Conservation (phyloP, 53 echinoderm and acorn worm genomes). For the Echinometra lucunter region DNA sequence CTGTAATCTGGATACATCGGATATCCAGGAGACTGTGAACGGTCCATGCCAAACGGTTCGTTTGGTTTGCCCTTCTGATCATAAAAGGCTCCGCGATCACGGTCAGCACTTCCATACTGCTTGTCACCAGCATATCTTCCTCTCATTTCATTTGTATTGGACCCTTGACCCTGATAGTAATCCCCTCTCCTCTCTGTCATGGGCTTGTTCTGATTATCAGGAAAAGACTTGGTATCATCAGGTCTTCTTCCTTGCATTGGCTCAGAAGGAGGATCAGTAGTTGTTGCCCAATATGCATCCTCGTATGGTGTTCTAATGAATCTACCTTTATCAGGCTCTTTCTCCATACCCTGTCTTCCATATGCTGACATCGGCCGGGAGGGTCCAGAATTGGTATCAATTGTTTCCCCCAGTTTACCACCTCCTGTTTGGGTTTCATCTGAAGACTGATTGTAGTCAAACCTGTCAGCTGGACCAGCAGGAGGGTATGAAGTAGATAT, state of each 20-base stretch:
- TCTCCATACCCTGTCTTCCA: slow-evolving; percentile 16
- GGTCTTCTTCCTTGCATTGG: slow-evolving; percentile 31
- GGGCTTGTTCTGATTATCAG: slow-evolving; percentile 21
- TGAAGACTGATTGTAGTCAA: not conserved
- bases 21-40: slow-evolving; percentile 12
- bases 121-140: not conserved
- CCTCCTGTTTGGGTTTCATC: slow-evolving; percentile 15
- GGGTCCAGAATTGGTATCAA: not conserved
- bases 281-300: slow-evolving; percentile 43
- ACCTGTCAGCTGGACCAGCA: slow-evolving; percentile 23
- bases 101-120: not conserved
- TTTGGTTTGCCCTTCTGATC: slow-evolving; percentile 2
- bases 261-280: not conserved
- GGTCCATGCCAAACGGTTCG: not conserved
- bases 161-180: not conserved
- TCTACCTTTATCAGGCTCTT: slow-evolving; percentile 40
- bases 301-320: slow-evolving; percentile 36
- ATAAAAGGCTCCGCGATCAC: not conserved
- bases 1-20: not conserved
- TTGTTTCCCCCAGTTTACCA: not conserved
- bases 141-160: not conserved
- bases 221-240: slow-evolving; percentile 16
- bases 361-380: not conserved
- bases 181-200: slow-evolving; percentile 28
- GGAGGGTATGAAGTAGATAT: slow-evolving; percentile 65